These are phyloP conservation scores for Dasyornis broadbenti DNA, from an alignment of 2,113 vertebrate genomes.

Conservation along the genomic window DNA sequence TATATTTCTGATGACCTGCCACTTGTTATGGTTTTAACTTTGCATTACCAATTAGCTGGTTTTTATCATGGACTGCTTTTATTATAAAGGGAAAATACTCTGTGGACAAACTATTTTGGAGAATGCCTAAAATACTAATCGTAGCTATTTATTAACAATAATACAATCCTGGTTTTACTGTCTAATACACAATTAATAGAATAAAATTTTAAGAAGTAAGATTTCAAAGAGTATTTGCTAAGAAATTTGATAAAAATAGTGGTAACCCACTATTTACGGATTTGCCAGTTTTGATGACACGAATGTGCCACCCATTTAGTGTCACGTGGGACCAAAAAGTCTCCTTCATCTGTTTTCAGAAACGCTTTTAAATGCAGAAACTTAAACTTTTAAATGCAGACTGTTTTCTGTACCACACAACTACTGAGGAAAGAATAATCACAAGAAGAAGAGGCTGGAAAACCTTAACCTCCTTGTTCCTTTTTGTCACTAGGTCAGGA, in stretches of 20 bases:
- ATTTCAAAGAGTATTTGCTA: neutral
- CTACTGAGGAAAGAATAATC: neutral
- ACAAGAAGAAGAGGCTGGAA: neutral
- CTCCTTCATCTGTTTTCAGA: neutral
- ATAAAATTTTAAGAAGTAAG: neutral
- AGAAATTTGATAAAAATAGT: neutral
- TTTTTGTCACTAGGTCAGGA: neutral
- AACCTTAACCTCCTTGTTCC: neutral
- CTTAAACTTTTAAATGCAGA: neutral
- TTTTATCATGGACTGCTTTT: neutral
- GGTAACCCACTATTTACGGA: neutral
- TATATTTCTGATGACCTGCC: neutral
- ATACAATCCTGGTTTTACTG: neutral
- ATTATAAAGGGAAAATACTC: neutral
- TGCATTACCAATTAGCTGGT: neutral
- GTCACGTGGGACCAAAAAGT: neutral
- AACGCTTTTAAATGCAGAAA: neutral
- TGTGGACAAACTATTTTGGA: neutral
- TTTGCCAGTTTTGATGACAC: neutral
- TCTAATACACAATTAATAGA: neutral
- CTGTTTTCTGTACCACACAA: neutral
- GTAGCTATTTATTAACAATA: neutral
- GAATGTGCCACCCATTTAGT: neutral
- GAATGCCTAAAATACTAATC: neutral
- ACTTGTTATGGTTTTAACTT: neutral